Percentiles rank a stretch among this genome's conserved stretches.
Conservation (phyloP, 1,140 invertebrate genomes). For the Monochamus saltuarius region DNA sequence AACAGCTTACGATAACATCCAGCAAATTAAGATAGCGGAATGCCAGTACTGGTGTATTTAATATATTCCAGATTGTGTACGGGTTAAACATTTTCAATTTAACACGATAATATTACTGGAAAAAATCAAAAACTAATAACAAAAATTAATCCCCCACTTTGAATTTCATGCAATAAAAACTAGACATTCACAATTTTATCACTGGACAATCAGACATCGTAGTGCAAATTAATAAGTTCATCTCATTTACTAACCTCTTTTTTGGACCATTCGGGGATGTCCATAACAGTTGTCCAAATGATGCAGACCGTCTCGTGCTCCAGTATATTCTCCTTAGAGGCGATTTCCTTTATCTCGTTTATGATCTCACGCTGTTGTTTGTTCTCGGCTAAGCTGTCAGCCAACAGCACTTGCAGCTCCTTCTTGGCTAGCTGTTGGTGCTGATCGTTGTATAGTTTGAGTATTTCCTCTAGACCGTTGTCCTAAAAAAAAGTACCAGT, state of each 20-base stretch:
- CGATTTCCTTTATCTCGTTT: constrained; percentile 81
- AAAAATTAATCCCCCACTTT: too few species aligned
- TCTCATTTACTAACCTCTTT: constrained; percentile 70
- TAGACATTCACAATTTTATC: too few species aligned
- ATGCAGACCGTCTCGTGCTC: constrained; percentile 87
- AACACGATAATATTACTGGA: neutral
- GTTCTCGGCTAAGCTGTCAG: constrained; percentile 81
- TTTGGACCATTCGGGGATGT: constrained; percentile 95
- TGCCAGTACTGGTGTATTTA: constrained; percentile 15
- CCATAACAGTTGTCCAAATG: constrained; percentile 93
- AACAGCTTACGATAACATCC: constrained; percentile 14
- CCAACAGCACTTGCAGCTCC: constrained; percentile 72
- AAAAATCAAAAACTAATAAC: too few species aligned
- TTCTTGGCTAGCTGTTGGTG: constrained; percentile 83
- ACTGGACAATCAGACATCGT: too few species aligned
- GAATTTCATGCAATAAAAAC: too few species aligned
- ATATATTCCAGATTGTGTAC: constrained; percentile 6
- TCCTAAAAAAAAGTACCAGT: constrained; percentile 56
- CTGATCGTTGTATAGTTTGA: constrained; percentile 87
- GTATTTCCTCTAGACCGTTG: constrained; percentile 81
- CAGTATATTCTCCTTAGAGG: constrained; percentile 75
- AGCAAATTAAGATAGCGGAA: neutral
- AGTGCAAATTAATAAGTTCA: constrained; percentile 4
- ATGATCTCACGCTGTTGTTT: constrained; percentile 80
- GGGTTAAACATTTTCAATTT: neutral